A percentile compares a stretch with the other conserved stretches of the same genome.
These are phyloP conservation scores for Rotaria magnacalcarata DNA, from an alignment of 2,888 invertebrate genomes.

Conservation along the genomic window DNA sequence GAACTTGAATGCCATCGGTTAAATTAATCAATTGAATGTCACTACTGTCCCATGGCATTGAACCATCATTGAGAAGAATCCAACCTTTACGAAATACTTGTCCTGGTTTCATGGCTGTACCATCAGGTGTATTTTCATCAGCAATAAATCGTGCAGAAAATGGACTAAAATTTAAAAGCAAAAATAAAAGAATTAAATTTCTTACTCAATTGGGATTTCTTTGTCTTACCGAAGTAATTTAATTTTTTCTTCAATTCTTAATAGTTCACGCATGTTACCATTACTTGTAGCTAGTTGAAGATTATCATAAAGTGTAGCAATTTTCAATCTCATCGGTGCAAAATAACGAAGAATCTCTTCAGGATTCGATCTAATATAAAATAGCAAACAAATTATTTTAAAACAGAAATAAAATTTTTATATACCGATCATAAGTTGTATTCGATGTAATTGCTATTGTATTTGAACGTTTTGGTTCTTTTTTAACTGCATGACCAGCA, in stretches of 20 bases:
- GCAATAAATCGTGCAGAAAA: conserved; percentile 51
- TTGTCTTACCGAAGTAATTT: conserved; percentile 16
- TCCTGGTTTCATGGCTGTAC: conserved; percentile 53
- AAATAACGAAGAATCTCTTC: conserved; percentile 17
- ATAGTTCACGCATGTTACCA: neutral
- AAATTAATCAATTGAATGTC: conserved; percentile 17
- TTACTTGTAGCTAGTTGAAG: neutral
- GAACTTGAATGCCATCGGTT: conserved; percentile 7
- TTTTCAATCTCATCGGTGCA: conserved; percentile 6
- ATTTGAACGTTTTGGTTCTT: neutral
- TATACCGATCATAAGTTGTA: conserved; percentile 12
- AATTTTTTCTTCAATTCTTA: conserved; percentile 32
- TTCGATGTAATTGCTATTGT: neutral
- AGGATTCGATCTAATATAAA: conserved; percentile 2
- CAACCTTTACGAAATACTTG: conserved; percentile 55
- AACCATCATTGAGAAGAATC: conserved; percentile 56
- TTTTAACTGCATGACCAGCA: neutral
- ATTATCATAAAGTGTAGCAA: neutral
- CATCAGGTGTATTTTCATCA: conserved; percentile 56
- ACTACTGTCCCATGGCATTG: conserved; percentile 51
- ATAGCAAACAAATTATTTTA: too few relatives aligned
- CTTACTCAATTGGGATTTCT: neutral
- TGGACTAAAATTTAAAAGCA: neutral
- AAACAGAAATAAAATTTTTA: neutral
- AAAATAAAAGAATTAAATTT: neutral